Evolutionary conservation across 2,113 vertebrate species (phyloP).

Genomic region (Vulpes ferrilata): DNA sequence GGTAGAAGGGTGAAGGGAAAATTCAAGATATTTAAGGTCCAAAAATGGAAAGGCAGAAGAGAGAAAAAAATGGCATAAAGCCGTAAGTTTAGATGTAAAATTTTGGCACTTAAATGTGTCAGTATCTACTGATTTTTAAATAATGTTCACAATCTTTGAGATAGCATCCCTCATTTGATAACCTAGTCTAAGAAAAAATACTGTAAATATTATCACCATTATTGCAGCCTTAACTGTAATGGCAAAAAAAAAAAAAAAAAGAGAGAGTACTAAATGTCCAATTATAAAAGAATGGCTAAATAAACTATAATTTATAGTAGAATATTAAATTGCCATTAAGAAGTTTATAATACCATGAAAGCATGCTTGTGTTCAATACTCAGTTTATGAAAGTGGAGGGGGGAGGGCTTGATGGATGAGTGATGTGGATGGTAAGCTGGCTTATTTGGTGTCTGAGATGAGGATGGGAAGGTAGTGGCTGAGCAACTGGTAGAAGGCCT

Average conservation of each 20-base stretch:
- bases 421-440: not conserved
- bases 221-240: not conserved
- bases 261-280: not conserved
- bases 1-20: slow-evolving; percentile 18
- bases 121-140: not conserved
- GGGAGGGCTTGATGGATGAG: not conserved
- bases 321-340: not conserved
- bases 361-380: not conserved
- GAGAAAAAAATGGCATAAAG: not conserved
- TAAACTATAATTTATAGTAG: not conserved
- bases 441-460: not conserved
- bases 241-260: not conserved
- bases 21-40: slow-evolving; percentile 1
- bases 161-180: not conserved
- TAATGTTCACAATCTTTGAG: not conserved
- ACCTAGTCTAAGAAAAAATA: not conserved
- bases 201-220: not conserved
- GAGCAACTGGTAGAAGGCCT: not conserved
- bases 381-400: not conserved
- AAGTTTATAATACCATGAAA: not conserved
- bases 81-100: not conserved
- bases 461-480: not conserved
- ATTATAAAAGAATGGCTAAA: not conserved
- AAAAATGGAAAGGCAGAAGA: not conserved
- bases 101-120: slow-evolving; percentile 25